These are phyloP conservation scores for Trimorus sp. DNA, from an alignment of 2,888 invertebrate species.

Conservation along the genomic window DNA sequence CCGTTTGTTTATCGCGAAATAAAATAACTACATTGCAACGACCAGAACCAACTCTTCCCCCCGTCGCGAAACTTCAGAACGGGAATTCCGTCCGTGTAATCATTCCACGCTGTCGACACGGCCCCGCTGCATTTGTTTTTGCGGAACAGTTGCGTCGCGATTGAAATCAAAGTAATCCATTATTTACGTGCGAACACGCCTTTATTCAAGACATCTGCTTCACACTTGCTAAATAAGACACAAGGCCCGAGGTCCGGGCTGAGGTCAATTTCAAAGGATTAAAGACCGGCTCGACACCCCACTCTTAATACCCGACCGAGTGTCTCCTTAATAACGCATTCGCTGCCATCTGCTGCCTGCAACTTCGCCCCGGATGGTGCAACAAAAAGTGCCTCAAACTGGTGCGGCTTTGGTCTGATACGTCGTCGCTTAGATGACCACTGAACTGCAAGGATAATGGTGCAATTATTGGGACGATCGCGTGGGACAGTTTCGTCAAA, in stretches of 20 bases:
- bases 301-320: constrained; percentile 55
- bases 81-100: no score
- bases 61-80: no score
- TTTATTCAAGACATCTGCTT: constrained; percentile 63
- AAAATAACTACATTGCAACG: no score
- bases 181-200: constrained; percentile 63
- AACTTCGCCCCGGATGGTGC: constrained; percentile 23
- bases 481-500: neutral
- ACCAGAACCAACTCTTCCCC: no score
- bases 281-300: constrained; percentile 70
- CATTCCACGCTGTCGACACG: neutral
- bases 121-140: constrained; percentile 32
- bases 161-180: constrained; percentile 60
- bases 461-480: constrained; percentile 9
- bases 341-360: constrained; percentile 50
- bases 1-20: no score
- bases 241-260: constrained; percentile 52
- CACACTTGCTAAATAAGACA: constrained; percentile 63
- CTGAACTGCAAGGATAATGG: constrained; percentile 28
- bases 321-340: constrained; percentile 61
- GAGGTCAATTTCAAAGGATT: constrained; percentile 72
- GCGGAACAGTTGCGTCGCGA: constrained; percentile 44
- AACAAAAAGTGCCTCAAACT: constrained; percentile 34
- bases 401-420: constrained; percentile 24
- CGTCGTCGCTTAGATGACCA: constrained; percentile 13